phyloP scores from a whole-genome alignment of 2,113 vertebrate species.

The Diadophis punctatus region DNA sequence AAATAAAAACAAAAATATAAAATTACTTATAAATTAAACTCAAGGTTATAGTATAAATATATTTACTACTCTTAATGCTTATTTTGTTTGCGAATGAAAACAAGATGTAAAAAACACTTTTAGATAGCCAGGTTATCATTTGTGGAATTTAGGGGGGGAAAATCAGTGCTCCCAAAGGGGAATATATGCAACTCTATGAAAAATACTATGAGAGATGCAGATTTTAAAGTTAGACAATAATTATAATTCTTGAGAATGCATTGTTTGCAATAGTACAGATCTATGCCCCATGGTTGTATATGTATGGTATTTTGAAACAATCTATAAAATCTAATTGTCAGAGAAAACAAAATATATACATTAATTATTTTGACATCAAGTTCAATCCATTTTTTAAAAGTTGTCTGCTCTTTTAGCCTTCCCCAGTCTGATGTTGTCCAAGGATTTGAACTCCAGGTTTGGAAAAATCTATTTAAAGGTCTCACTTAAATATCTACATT shows the following conservation, averaged over 20 bases:
- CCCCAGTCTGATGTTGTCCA: neutral
- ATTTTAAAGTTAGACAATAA: neutral
- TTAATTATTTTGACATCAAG: neutral
- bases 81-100: neutral
- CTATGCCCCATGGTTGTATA: neutral
- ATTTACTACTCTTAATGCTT: neutral
- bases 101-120: neutral
- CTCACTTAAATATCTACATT: neutral
- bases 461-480: neutral
- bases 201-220: neutral
- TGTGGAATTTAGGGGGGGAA: neutral
- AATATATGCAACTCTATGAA: neutral
- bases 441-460: neutral
- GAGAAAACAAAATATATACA: neutral
- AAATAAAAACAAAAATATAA: constrained; percentile 7
- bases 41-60: neutral
- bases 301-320: neutral
- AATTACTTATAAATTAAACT: neutral
- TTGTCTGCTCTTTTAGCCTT: neutral
- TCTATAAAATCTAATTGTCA: neutral
- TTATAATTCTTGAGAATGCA: neutral
- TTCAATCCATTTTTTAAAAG: neutral
- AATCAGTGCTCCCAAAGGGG: neutral
- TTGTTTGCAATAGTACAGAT: neutral
- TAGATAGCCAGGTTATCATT: neutral